These are phyloP conservation scores for Gouania willdenowi DNA, from an alignment of 2,797 vertebrate genomes.

Conservation along the genomic window DNA sequence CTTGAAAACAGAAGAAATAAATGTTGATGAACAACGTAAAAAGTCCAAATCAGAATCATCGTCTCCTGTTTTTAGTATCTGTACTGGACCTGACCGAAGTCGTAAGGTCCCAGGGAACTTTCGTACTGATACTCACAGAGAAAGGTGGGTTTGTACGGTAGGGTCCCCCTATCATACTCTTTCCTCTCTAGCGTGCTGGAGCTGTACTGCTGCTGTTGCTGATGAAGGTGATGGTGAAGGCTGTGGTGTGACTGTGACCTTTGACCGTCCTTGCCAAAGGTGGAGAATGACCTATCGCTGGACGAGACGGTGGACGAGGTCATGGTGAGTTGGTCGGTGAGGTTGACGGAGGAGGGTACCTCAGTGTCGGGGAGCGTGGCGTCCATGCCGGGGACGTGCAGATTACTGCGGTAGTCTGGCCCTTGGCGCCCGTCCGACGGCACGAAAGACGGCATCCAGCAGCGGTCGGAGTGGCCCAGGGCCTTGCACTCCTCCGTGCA, in stretches of 20 bases:
- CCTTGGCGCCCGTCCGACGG: slow-evolving; percentile 92
- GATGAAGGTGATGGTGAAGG: slow-evolving; percentile 71
- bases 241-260: slow-evolving; percentile 89
- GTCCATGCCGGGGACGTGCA: slow-evolving; percentile 98
- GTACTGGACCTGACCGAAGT: slow-evolving; percentile 69
- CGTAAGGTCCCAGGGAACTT: slow-evolving; percentile 65
- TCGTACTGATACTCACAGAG: slow-evolving; percentile 94
- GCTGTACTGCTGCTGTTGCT: slow-evolving; percentile 70
- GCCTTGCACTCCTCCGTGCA: slow-evolving; percentile 99
- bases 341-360: slow-evolving; percentile 84
- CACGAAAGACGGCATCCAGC: slow-evolving; percentile 99
- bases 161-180: slow-evolving; percentile 86
- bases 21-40: slow-evolving; percentile 37
- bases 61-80: slow-evolving; percentile 54
- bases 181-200: slow-evolving; percentile 91
- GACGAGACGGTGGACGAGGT: slow-evolving; percentile 65
- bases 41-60: slow-evolving; percentile 63
- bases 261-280: slow-evolving; percentile 93
- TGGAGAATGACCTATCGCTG: slow-evolving; percentile 96
- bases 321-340: slow-evolving; percentile 75
- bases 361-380: slow-evolving; percentile 96
- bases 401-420: slow-evolving; percentile 97
- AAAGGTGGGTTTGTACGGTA: slow-evolving; percentile 97
- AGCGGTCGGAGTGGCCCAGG: slow-evolving; percentile 96
- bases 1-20: slow-evolving; percentile 39